Evolutionary conservation across 2,797 vertebrate species (phyloP).

Genomic region (Macropus fuliginosus): DNA sequence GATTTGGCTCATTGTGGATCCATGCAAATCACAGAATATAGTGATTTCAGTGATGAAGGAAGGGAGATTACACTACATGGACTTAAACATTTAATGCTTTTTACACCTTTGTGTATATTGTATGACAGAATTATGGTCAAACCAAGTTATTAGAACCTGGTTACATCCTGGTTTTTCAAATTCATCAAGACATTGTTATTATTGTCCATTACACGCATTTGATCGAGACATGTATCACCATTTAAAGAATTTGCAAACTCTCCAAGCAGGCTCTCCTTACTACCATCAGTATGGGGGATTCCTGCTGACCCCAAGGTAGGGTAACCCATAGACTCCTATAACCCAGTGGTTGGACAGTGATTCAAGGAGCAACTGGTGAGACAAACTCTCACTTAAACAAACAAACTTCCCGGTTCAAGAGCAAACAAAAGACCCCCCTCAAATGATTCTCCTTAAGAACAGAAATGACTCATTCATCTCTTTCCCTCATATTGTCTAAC

Average conservation of each 20-base stretch:
- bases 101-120: neutral
- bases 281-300: neutral
- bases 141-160: neutral
- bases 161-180: conserved; percentile 10
- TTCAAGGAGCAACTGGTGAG: neutral
- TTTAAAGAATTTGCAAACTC: neutral
- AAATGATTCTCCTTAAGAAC: neutral
- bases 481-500: neutral
- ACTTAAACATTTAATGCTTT: neutral
- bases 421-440: neutral
- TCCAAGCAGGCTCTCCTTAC: neutral
- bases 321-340: neutral
- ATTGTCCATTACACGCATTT: neutral
- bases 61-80: neutral
- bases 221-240: neutral
- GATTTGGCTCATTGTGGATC: neutral
- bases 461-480: neutral
- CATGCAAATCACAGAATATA: neutral
- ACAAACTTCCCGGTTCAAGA: neutral
- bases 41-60: neutral
- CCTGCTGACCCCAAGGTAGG: neutral
- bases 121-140: conserved; percentile 4
- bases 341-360: neutral
- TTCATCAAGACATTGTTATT: neutral
- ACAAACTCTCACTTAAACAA: neutral